Evolutionary conservation across 2,888 invertebrate genomes (phyloP), one percentile per base, ranked within the genome.

Genomic region (Catocala fraxini): DNA sequence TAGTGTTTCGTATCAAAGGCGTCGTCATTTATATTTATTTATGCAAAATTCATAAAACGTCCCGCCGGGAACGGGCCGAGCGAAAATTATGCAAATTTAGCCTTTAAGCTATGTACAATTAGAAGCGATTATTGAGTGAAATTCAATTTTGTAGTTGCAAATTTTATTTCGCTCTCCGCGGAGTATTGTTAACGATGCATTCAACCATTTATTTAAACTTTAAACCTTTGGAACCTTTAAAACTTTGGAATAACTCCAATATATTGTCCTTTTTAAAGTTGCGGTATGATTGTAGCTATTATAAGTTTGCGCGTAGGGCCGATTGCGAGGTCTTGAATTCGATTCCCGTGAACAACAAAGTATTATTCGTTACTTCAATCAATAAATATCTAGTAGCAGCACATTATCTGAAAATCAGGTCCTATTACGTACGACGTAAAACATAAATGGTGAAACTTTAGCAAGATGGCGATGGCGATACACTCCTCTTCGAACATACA

Each of bases 31-130:
- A 83, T 85, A 90, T 90, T 86, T 89, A 89, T 92, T 86, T 90
- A 92, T 91, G 89, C 87, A 86, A 86, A 90, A 86, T 84, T 83
- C 81, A 86, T 88, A 87, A 89, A 91, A 81, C 83, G 86, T 64
- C 81, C 88, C 87, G 85, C 69, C 59, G 83, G 81, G 88, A 86
- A 73, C 76, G 79, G 73, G 65, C 77, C 77, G 80, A 76, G 84
- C 75, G 81, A 83, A 86, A 90, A 90, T 92, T 92, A 93, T 92
- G 91, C 88, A 92, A 92, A 93, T 91, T 59, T 81, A 82, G 86
- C 87, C 89, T 89, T 91, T 92, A 87, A 81, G 83, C 79, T 59
- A 61, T 64, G 80, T 82, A 87, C 90, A 92, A 92, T 92, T 92
- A 92, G 84, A 89, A 87, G 82, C 85, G 87, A 92, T 92, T 91